Evolutionary conservation across 2,113 vertebrate genomes (phyloP), one percentile per base, ranked within the genome.

Genomic region (Tylochromis polylepis): DNA sequence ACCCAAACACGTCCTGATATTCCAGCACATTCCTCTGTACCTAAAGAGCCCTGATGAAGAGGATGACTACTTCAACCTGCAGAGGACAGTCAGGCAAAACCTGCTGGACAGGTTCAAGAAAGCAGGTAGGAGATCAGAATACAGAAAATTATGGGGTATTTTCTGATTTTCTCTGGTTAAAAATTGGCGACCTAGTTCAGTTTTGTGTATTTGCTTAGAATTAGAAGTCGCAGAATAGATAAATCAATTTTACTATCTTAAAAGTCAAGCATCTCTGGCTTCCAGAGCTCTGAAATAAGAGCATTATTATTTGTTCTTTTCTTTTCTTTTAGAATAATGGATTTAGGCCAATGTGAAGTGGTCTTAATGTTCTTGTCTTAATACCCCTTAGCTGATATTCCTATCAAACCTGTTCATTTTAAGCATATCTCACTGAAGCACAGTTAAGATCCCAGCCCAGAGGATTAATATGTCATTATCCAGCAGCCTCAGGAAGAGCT

Each of bases 11-110:
- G 75, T 97, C 8, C 55, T 99, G 38, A 95, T 99, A 75, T 99
- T 99, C 93, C 99, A 99, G 95, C 98, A 99, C 94, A 98, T 99
- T 87, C 99, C 98, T 0, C 95, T 99, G 8, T 99, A 98, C 88
- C 90, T 98, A 10, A 92, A 88, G 56, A 93, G 88, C 2, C 96
- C 97, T 0, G 96, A 98, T 0, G 98, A 99, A 93, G 98, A 98
- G 0, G 93, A 99, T 0, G 88, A 97, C 95, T 99, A 99, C 95
- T 99, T 99, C 96, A 99, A 98, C 96, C 93, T 99, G 87, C 93
- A 96, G 85, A 96, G 81, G 86, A 65, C 53, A 0, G 83, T 97
- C 80, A 97, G 99, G 43, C 96, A 93, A 53, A 94, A 95, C 49
- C 88, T 99, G 87, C 92, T 98, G 75, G 96, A 97, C 51, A 97